Evolutionary conservation across 2,113 vertebrate genomes (phyloP).

Genomic region (Odocoileus virginianus): DNA sequence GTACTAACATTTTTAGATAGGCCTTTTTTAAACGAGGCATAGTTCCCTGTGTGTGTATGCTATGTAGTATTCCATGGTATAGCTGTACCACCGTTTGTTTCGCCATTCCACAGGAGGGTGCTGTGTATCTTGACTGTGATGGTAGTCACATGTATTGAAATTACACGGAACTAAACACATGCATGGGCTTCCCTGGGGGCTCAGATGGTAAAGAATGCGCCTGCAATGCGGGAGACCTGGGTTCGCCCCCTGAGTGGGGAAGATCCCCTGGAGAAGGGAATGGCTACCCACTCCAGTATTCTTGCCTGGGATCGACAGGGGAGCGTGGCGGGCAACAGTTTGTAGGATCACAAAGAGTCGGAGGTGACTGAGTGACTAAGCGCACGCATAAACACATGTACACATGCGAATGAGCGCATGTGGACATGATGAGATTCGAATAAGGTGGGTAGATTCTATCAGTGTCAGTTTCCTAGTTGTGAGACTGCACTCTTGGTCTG

Average conservation of each 20-base stretch:
- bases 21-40: background rate
- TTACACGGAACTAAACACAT: background rate
- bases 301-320: background rate
- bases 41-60: background rate
- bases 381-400: background rate
- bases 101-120: background rate
- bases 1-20: background rate
- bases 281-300: background rate
- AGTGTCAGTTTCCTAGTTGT: background rate
- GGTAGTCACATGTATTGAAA: background rate
- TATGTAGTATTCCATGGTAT: background rate
- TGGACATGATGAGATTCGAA: background rate
- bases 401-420: rapidly evolving
- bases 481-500: background rate
- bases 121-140: background rate
- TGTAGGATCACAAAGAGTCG: background rate
- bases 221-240: background rate
- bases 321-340: background rate
- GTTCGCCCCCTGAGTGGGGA: background rate
- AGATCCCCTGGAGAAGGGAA: background rate
- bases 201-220: background rate
- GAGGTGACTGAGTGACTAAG: background rate
- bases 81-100: background rate
- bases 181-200: background rate
- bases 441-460: background rate